Evolutionary conservation across 1,140 invertebrate species (phyloP).

Genomic region (Ruditapes philippinarum): DNA sequence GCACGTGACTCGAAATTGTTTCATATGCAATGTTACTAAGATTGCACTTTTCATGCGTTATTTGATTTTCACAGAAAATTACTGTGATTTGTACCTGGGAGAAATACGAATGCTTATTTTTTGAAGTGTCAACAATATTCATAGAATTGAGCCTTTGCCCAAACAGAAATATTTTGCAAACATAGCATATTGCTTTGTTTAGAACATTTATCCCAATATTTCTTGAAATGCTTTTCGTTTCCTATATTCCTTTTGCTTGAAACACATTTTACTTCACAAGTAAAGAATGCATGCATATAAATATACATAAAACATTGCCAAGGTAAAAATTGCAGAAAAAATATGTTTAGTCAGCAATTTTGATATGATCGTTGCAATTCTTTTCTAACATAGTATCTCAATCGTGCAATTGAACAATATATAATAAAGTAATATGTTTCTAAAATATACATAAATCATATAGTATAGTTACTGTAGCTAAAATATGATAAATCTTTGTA

Average conservation of each 20-base stretch:
- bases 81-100: constrained; percentile 41
- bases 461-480: no score
- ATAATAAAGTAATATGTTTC: no score
- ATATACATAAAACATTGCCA: constrained; percentile 24
- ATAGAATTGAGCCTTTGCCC: constrained; percentile 2
- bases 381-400: no score
- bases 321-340: constrained; percentile 16
- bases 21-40: constrained; percentile 62
- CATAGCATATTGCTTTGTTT: not conserved
- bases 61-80: not conserved
- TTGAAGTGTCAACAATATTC: not conserved
- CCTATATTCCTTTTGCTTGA: not conserved
- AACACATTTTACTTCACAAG: constrained; percentile 31
- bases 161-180: not conserved
- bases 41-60: constrained; percentile 40
- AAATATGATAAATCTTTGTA: no score
- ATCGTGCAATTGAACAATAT: no score
- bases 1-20: constrained; percentile 42
- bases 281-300: constrained; percentile 23
- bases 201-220: not conserved
- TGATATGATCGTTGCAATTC: no score
- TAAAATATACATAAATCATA: no score
- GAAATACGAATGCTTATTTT: constrained; percentile 43
- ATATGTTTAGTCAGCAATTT: not conserved
- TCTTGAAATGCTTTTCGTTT: not conserved